Conservation (phyloP, 2,888 invertebrate genomes). For the Schizaphis graminum region DNA sequence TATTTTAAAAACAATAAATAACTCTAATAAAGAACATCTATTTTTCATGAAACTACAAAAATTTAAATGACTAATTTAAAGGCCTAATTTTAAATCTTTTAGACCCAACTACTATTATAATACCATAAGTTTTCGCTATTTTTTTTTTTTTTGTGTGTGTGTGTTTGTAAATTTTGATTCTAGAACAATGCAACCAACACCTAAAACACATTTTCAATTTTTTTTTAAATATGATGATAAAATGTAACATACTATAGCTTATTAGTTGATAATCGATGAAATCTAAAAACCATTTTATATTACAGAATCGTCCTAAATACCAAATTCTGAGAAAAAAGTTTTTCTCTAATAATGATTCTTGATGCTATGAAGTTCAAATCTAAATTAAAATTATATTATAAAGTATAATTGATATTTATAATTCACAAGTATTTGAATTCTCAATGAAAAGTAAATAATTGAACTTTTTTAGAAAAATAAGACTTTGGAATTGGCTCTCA, state of each 20-base stretch:
- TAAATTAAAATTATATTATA: background rate
- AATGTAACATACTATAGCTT: background rate
- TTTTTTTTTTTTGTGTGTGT: background rate
- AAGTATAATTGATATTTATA: background rate
- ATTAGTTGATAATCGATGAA: background rate
- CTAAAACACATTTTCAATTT: background rate
- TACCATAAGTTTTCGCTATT: background rate
- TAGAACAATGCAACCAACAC: background rate
- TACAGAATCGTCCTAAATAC: background rate
- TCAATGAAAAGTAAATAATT: background rate
- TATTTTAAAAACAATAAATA: background rate
- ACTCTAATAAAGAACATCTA: background rate
- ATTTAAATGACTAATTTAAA: background rate
- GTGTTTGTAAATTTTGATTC: background rate
- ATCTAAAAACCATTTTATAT: background rate
- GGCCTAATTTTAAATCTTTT: too few species aligned
- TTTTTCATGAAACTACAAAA: background rate
- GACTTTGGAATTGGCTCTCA: background rate
- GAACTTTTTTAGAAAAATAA: background rate
- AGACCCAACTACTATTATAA: too few species aligned
- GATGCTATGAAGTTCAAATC: background rate
- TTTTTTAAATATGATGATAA: background rate
- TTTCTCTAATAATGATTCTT: background rate
- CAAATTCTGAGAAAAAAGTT: background rate
- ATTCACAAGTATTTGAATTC: background rate